Evolutionary conservation across 2,113 vertebrate species (phyloP), one percentile per base, ranked within the genome.

Genomic region (Porphyrio hochstetteri): DNA sequence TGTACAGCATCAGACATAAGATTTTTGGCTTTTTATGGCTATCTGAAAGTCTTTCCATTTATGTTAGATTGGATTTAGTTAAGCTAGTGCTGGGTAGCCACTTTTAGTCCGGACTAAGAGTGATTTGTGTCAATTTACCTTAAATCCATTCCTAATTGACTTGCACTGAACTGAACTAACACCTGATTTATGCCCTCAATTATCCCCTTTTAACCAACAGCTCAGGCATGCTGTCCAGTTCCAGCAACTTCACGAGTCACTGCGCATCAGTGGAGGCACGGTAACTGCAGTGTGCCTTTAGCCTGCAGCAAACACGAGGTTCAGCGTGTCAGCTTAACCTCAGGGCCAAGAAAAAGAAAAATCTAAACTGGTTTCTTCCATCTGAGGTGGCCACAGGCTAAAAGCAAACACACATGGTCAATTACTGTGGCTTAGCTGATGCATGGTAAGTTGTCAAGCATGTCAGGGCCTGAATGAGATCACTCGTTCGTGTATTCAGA

Each of bases 341-440:
- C 74, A 3, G 94, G 93, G 93, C 86, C 95, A 76, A 72, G 84
- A 27, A 78, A 71, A 92, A n/a, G 93, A 85, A 23, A 65, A 92
- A 67, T 17, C 89, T 44, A 5, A 76, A 57, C 95, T 77, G 86
- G 91, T 91, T 97, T 60, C 89, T 96, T 92, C 81, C 91, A 88
- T 38, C 48, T 7, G 60, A 56, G 19, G 44, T 75, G 0, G 76
- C 95, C 93, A 87, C 33, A 14, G 92, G 91, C 86, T 8, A 59
- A 46, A 74, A 85, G 86, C 89, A 76, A 91, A 96, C 95, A 92
- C 96, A 81, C 96, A 86, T 52, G 93, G 89, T 89, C 95, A 87
- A 93, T 97, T 95, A 91, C 86, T 16, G 20, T 6, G 40, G 91
- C 93, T 93, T 42, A 4, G 94, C 8, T 81, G 93, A 84, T 78